Conservation (phyloP, 1,140 invertebrate genomes). For the Nasonia vitripennis region DNA sequence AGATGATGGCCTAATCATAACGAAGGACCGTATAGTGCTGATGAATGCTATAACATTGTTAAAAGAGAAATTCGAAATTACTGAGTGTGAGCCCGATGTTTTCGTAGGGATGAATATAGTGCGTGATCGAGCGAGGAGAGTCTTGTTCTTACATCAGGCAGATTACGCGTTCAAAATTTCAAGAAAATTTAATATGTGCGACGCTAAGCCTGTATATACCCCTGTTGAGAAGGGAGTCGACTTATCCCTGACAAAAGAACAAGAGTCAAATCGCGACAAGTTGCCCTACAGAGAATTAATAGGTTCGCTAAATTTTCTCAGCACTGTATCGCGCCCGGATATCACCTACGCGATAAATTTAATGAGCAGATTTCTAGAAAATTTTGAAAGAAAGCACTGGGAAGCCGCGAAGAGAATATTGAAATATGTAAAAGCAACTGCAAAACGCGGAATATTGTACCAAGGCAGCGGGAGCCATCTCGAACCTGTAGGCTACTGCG, state of each 20-base stretch:
- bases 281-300: constrained; percentile 62
- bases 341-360: constrained; percentile 66
- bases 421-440: constrained; percentile 68
- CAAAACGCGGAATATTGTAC: constrained; percentile 49
- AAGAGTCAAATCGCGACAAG: not conserved
- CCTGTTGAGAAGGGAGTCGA: not conserved
- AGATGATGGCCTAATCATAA: too few relatives aligned
- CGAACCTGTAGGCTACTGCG: too few relatives aligned
- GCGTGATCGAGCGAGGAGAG: too few relatives aligned
- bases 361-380: constrained; percentile 61
- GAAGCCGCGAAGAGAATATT: constrained; percentile 53
- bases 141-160: too few relatives aligned
- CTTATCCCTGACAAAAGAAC: not conserved
- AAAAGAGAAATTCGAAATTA: too few relatives aligned
- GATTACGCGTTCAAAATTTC: constrained; percentile 5
- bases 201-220: constrained; percentile 16
- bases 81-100: too few relatives aligned
- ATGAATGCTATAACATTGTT: too few relatives aligned
- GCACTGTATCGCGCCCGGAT: constrained; percentile 67
- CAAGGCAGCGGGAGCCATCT: not conserved
- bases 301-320: constrained; percentile 67
- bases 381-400: constrained; percentile 3
- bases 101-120: too few relatives aligned
- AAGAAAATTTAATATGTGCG: constrained; percentile 28
- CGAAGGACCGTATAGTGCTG: too few relatives aligned